Percentiles rank a stretch among this genome's conserved stretches.
phyloP scores from a whole-genome alignment of 2,888 invertebrate genomes.

The Tetranychus truncatus region DNA sequence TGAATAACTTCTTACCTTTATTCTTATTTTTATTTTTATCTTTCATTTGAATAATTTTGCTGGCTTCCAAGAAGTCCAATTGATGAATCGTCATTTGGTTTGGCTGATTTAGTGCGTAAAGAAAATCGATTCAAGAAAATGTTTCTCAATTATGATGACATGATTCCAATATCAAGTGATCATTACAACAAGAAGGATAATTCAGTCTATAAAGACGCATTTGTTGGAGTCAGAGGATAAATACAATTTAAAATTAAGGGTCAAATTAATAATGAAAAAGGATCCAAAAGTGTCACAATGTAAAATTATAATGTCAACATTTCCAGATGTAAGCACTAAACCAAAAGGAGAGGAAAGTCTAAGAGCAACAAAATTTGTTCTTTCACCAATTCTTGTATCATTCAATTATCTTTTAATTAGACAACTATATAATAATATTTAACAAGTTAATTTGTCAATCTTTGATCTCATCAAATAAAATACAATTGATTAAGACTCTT shows the following conservation, averaged over 20 bases:
- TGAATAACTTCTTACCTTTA: background rate
- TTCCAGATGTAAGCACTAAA: no score
- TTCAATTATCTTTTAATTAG: no score
- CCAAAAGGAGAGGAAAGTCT: no score
- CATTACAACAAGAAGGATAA: conserved; percentile 10
- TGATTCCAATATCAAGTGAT: background rate
- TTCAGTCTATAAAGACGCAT: conserved; percentile 5
- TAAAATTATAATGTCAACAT: no score
- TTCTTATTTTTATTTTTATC: background rate
- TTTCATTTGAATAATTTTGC: background rate
- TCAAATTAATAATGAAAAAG: background rate
- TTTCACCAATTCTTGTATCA: no score
- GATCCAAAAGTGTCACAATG: background rate
- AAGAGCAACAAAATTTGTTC: no score
- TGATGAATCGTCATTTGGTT: background rate
- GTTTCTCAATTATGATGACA: background rate
- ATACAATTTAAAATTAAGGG: background rate
- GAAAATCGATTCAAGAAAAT: background rate
- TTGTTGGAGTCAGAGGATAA: background rate
- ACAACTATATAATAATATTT: no score
- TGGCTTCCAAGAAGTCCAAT: background rate
- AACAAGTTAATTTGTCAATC: no score
- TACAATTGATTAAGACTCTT: no score
- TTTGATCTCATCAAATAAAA: no score
- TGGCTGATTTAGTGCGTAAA: background rate